Percentiles rank a stretch among this genome's conserved stretches.
phyloP scores from a whole-genome alignment of 2,113 vertebrate species.

The Euleptes europaea region DNA sequence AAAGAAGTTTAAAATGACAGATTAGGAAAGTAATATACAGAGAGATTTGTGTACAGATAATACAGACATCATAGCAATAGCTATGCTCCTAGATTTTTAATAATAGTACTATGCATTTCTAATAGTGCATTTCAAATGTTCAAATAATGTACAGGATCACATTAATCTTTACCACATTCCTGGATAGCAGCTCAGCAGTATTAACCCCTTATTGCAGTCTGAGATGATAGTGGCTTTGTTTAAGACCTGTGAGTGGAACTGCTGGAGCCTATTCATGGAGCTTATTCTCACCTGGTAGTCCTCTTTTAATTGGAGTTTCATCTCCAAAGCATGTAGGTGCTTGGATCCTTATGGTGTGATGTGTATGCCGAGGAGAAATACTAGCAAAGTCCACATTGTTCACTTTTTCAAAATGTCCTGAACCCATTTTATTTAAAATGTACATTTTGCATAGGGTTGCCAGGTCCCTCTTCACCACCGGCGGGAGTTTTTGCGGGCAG shows the following conservation, averaged over 20 bases:
- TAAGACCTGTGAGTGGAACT: not conserved
- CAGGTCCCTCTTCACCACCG: too few species aligned
- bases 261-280: not conserved
- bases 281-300: not conserved
- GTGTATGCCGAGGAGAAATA: not conserved
- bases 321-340: not conserved
- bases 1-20: not conserved
- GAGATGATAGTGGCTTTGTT: not conserved
- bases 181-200: not conserved
- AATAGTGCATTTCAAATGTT: not conserved
- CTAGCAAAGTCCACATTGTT: not conserved
- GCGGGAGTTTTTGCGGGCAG: too few species aligned
- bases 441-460: not conserved
- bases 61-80: not conserved
- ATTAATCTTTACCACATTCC: not conserved
- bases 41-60: not conserved
- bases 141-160: not conserved
- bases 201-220: not conserved
- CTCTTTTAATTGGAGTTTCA: not conserved
- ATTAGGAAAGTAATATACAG: not conserved
- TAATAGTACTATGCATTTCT: not conserved
- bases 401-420: not conserved
- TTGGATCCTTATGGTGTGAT: constrained; percentile 4
- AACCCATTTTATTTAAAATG: not conserved
- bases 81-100: not conserved